These are phyloP conservation scores for Castor canadensis DNA, from an alignment of 2,113 vertebrate species.

Conservation along the genomic window DNA sequence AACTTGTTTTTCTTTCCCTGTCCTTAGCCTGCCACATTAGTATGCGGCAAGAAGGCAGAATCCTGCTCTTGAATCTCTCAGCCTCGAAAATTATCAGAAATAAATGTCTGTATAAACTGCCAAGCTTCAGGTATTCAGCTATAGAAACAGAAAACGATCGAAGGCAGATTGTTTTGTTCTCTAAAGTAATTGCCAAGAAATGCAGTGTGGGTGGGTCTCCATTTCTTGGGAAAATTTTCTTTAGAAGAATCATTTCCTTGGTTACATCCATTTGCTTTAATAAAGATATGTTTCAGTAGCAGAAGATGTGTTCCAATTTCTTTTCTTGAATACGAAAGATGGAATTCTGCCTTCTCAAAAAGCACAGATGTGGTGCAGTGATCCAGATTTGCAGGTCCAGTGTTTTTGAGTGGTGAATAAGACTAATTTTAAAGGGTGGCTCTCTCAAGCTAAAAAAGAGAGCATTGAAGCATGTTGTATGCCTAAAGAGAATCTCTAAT, in stretches of 20 bases:
- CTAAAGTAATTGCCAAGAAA: not conserved
- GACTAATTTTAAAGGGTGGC: not conserved
- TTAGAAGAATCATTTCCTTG: not conserved
- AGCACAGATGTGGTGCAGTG: not conserved
- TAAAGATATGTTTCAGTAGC: slow-evolving; percentile 21
- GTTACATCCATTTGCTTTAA: not conserved
- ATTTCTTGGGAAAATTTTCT: slow-evolving; percentile 7
- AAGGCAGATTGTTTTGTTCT: not conserved
- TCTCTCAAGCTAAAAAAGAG: not conserved
- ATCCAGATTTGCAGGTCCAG: not conserved
- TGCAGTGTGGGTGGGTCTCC: not conserved
- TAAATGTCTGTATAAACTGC: not conserved
- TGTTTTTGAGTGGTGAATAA: not conserved
- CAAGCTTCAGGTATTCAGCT: not conserved
- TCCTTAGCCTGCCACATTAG: not conserved
- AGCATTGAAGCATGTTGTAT: not conserved
- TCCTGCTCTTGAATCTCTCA: not conserved
- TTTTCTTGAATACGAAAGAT: slow-evolving; percentile 9
- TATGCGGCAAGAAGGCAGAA: not conserved
- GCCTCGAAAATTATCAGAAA: not conserved
- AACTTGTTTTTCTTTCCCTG: too few species aligned
- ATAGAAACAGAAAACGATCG: not conserved
- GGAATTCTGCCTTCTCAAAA: slow-evolving; percentile 11
- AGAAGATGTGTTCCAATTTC: not conserved
- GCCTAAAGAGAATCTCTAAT: not conserved